Percentiles rank a stretch among this genome's conserved stretches.
Evolutionary conservation across 2,888 invertebrate genomes (phyloP).

Genomic region (Amorpha juglandis): DNA sequence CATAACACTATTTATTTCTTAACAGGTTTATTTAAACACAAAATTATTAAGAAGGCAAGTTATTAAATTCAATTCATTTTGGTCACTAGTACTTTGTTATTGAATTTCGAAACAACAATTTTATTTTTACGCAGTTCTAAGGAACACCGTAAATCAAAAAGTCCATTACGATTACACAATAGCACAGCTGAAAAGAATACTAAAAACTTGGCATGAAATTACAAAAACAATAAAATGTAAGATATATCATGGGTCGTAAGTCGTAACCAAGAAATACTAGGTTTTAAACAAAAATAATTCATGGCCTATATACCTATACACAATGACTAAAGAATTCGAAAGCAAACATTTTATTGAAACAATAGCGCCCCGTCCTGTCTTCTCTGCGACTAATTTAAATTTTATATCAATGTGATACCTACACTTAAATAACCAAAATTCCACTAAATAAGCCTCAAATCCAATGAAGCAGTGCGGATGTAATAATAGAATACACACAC

Average conservation of each 20-base stretch:
- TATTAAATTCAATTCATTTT: background rate
- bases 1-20: background rate
- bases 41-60: background rate
- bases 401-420: too few relatives aligned
- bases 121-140: background rate
- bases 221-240: background rate
- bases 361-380: too few relatives aligned
- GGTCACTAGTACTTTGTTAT: background rate
- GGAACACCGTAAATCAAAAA: constrained; percentile 6
- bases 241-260: background rate
- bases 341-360: too few relatives aligned
- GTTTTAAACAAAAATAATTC: too few relatives aligned
- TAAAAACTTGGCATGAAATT: background rate
- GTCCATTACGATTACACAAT: background rate
- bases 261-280: too few relatives aligned
- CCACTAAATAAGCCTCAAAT: too few relatives aligned
- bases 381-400: too few relatives aligned
- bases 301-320: too few relatives aligned
- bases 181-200: background rate
- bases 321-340: too few relatives aligned
- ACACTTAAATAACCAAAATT: too few relatives aligned
- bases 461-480: too few relatives aligned
- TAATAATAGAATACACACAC: too few relatives aligned
- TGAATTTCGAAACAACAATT: background rate
- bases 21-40: background rate